Evolutionary conservation across 2,113 vertebrate species (phyloP).

Genomic region (Piprites chloris): DNA sequence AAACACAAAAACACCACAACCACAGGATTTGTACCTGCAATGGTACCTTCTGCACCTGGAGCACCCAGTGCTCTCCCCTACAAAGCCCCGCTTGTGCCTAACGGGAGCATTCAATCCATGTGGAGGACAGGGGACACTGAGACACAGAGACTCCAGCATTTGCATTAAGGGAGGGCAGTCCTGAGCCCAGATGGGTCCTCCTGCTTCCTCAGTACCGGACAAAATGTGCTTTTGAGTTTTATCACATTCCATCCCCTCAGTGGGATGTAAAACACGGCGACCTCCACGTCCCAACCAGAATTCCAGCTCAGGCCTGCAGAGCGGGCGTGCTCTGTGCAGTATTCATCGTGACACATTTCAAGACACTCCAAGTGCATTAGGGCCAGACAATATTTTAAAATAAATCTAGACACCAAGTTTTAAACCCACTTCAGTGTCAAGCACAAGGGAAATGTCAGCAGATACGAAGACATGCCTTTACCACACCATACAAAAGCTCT

Average conservation of each 20-base stretch:
- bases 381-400: neutral
- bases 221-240: neutral
- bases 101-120: accelerated
- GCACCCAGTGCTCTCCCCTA: accelerated
- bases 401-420: neutral
- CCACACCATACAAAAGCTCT: neutral
- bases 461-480: neutral
- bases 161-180: neutral
- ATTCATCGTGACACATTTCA: neutral
- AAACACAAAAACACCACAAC: neutral
- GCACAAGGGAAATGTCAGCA: neutral
- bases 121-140: neutral
- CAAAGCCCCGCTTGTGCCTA: neutral
- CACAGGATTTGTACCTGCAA: neutral
- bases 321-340: neutral
- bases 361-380: neutral
- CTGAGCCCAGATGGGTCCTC: accelerated
- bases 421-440: neutral
- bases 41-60: neutral
- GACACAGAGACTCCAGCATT: neutral
- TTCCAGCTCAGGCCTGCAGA: neutral
- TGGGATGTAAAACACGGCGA: neutral
- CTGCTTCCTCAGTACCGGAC: neutral
- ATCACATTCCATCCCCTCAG: neutral
- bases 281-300: neutral